Evolutionary conservation across 1,140 invertebrate species (phyloP).

Genomic region (Eumeta japonica): DNA sequence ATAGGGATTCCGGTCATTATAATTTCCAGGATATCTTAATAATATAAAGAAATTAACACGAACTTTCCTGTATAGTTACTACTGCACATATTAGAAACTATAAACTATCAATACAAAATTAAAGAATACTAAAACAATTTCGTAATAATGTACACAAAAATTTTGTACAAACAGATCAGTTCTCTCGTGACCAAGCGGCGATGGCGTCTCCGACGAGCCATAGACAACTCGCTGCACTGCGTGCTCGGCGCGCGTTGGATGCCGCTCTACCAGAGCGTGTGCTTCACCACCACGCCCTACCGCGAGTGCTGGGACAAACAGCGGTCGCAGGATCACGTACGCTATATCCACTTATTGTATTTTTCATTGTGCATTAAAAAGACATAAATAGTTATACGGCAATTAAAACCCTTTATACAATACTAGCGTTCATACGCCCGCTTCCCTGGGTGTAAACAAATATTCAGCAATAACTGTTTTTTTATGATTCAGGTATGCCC

Average conservation of each 20-base stretch:
- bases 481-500: neutral
- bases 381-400: neutral
- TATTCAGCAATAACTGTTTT: neutral
- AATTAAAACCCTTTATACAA: neutral
- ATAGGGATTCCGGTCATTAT: no score
- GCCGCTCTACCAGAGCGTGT: conserved; percentile 78
- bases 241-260: conserved; percentile 63
- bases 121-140: no score
- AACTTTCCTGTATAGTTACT: no score
- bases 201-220: neutral
- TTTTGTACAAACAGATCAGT: neutral
- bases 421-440: neutral
- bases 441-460: neutral
- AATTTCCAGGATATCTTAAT: no score
- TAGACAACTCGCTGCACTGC: neutral
- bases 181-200: neutral
- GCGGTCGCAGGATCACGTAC: conserved; percentile 75
- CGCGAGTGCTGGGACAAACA: conserved; percentile 69
- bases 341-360: neutral
- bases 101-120: no score
- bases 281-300: conserved; percentile 77
- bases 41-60: no score
- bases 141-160: no score
- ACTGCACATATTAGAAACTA: no score
- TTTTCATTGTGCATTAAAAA: no score